phyloP scores from a whole-genome alignment of 2,888 invertebrate species.

The Dynastes tityus region DNA sequence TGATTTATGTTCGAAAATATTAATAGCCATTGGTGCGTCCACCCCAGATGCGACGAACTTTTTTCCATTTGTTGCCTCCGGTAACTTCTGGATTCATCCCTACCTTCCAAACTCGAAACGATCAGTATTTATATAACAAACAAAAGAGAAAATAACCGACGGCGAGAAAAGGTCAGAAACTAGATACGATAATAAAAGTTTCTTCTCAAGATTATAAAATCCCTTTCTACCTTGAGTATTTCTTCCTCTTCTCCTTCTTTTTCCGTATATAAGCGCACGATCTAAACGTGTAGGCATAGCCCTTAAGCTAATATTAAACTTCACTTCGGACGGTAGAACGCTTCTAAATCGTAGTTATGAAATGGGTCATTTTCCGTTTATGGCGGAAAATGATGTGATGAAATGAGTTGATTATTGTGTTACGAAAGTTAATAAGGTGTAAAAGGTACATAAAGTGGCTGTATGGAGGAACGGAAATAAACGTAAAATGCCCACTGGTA shows the following conservation, averaged over 20 bases:
- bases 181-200: slow-evolving; percentile 41
- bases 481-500: neutral
- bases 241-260: slow-evolving; percentile 4
- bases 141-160: slow-evolving; percentile 27
- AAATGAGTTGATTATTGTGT: slow-evolving; percentile 11
- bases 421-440: slow-evolving; percentile 18
- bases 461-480: neutral
- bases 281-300: slow-evolving; percentile 12
- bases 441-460: slow-evolving; percentile 10
- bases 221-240: slow-evolving; percentile 17
- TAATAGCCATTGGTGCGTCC: slow-evolving; percentile 34
- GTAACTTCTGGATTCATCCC: slow-evolving; percentile 27
- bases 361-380: slow-evolving; percentile 20
- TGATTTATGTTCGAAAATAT: slow-evolving; percentile 43
- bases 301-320: slow-evolving; percentile 28
- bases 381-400: neutral
- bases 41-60: slow-evolving; percentile 39
- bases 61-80: slow-evolving; percentile 39
- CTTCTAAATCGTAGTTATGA: slow-evolving; percentile 14
- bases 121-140: slow-evolving; percentile 41
- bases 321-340: neutral
- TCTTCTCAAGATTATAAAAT: slow-evolving; percentile 37
- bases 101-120: slow-evolving; percentile 8
- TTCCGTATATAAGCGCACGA: neutral
- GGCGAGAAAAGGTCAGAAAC: slow-evolving; percentile 30